phyloP scores from a whole-genome alignment of 2,888 invertebrate genomes.

The Merodon equestris region DNA sequence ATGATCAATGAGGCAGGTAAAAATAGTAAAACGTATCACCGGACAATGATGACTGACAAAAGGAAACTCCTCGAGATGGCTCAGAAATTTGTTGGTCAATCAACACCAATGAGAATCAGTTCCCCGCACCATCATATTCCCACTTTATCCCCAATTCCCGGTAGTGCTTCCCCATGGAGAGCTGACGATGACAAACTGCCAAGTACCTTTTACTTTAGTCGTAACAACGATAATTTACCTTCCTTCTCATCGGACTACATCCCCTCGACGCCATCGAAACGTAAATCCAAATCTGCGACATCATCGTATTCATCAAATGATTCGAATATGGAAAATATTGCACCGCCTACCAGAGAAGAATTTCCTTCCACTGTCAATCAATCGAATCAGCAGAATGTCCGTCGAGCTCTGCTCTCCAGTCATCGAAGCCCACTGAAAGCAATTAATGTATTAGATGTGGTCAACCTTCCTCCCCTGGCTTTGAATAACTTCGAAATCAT shows the following conservation, averaged over 20 bases:
- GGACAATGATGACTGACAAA: conserved; percentile 52
- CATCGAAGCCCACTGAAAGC: conserved; percentile 74
- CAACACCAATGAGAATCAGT: conserved; percentile 72
- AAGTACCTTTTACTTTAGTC: conserved; percentile 73
- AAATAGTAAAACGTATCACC: conserved; percentile 43
- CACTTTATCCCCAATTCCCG: conserved; percentile 71
- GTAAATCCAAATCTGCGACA: conserved; percentile 51
- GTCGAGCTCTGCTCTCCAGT: conserved; percentile 65
- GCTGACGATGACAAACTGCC: conserved; percentile 73
- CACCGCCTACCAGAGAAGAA: conserved; percentile 69
- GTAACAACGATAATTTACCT: conserved; percentile 74
- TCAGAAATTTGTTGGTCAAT: conserved; percentile 72
- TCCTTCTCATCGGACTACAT: conserved; percentile 77
- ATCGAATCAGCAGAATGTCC: conserved; percentile 70
- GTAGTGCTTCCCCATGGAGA: conserved; percentile 76
- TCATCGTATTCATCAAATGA: conserved; percentile 72
- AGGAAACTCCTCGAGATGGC: conserved; percentile 72
- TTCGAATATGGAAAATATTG: conserved; percentile 75
- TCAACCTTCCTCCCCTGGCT: conserved; percentile 71
- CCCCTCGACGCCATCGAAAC: conserved; percentile 70
- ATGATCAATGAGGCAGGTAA: conserved; percentile 72
- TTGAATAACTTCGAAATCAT: conserved; percentile 1
- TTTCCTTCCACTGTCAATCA: background rate
- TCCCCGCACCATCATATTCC: background rate
- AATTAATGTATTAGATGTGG: conserved; percentile 75